Base-by-base conservation (phyloP, 2,888 invertebrate genomes). In the Norana najaformis region DNA sequence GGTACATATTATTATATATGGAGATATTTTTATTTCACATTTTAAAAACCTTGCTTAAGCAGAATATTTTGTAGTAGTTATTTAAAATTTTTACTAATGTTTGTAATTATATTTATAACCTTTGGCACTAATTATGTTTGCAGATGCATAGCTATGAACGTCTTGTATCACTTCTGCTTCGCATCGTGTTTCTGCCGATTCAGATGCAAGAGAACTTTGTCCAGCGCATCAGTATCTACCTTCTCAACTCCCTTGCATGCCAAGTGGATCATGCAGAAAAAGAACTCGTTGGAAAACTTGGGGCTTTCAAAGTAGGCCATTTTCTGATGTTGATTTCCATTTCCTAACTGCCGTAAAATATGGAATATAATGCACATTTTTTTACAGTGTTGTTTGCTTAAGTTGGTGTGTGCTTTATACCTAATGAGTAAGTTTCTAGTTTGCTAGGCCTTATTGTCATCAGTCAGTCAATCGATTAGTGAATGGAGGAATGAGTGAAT, bases 261-360 rank as follows among this genome's bases (percentile, higher is more conserved):
- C 98, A 98, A 95, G 98, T 99, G 18, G 98, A 98, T 94, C 98
- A 98, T 37, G 96, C 96, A 91, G 98, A 99, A 94, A 99, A 99
- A 94, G 96, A 97, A 89, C 96, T 98, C 93, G 96, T 99, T 53
- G 99, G 99, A 88, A 97, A 97, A 95, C 96, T 97, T 90, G 98
- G 98, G 91, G 98, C 98, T 88, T 94, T 95, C 89, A 94, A 95
- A 93, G 95, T 95, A 89, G 69, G 88, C 35, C 37, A n/a, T 83
- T 89, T 35, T 37, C 34, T 69, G 39, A 91, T 90, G 92, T 91
- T 37, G 88, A 23, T 88, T 36, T 30, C 38, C 18, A 88, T 23
- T 37, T 88, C 37, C 37, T 18, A 35, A 38, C 13, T 88, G 88
- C 30, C 35, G 30, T 37, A 88, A 38, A 88, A n/a, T 30, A 34